Percentiles rank a stretch among this genome's conserved stretches.
phyloP scores from a whole-genome alignment of 2,797 vertebrate species.

The Microcaecilia unicolor region DNA sequence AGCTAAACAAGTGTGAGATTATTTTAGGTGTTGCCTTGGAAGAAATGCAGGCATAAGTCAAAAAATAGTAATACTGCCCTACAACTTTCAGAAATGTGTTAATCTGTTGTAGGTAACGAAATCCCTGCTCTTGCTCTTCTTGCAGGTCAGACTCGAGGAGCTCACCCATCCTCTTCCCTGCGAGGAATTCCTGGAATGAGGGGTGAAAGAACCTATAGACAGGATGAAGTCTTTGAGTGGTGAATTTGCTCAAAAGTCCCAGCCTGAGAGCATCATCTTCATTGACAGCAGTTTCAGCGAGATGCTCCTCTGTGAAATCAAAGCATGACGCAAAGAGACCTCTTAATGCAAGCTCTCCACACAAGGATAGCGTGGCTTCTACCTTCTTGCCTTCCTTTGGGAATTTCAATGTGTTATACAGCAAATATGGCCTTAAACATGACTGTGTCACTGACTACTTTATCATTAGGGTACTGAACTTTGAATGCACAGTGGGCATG shows the following conservation, averaged over 20 bases:
- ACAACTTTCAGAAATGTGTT: constrained; percentile 18
- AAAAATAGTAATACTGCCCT: constrained; percentile 1
- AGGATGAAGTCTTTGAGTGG: constrained; percentile 27
- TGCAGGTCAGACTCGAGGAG: constrained; percentile 20
- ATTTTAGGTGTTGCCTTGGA: constrained; percentile 19
- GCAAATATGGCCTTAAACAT: constrained; percentile 5
- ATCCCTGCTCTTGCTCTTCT: constrained; percentile 17
- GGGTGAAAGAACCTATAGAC: constrained; percentile 23
- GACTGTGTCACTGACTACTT: not conserved
- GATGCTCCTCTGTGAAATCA: constrained; percentile 22
- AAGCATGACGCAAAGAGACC: constrained; percentile 18
- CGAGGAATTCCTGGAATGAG: constrained; percentile 35
- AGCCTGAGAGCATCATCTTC: constrained; percentile 10
- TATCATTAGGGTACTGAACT: not conserved
- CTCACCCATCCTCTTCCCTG: constrained; percentile 14
- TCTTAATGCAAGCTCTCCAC: constrained; percentile 23
- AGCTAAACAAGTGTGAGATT: constrained; percentile 26
- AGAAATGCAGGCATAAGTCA: constrained; percentile 12
- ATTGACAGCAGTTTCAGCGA: constrained; percentile 12
- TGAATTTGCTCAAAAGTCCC: constrained; percentile 29
- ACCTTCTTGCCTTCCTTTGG: not conserved
- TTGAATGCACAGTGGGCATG: not conserved
- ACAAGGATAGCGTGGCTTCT: constrained; percentile 3
- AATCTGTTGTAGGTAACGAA: constrained; percentile 27
- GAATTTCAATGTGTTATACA: not conserved